Conservation (phyloP, 2,888 invertebrate genomes). For the Cephalotes varians region DNA sequence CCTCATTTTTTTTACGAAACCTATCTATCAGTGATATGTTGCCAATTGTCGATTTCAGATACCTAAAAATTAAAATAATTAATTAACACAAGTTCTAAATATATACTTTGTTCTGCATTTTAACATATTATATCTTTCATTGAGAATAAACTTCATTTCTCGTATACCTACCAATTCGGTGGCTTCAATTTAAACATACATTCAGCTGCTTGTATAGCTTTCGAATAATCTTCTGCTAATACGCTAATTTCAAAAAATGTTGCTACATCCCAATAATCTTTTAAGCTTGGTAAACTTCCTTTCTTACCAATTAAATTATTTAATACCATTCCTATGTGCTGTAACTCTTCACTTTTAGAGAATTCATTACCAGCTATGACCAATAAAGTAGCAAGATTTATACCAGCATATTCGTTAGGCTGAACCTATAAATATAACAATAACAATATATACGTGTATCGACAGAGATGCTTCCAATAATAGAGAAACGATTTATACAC, state of each 20-base stretch:
- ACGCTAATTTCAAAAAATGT: conserved; percentile 99
- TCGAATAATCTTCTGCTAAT: conserved; percentile 97
- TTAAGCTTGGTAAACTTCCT: conserved; percentile 96
- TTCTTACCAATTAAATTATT: conserved; percentile 99
- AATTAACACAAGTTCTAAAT: conserved; percentile 23
- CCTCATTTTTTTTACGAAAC: conserved; percentile 94
- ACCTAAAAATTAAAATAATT: conserved; percentile 86
- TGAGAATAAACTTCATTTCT: background rate
- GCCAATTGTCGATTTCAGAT: conserved; percentile 98
- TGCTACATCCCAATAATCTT: conserved; percentile 99
- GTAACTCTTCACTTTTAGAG: conserved; percentile 95
- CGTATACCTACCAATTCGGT: conserved; percentile 90
- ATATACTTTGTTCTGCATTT: background rate
- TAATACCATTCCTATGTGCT: conserved; percentile 96
- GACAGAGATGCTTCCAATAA: background rate
- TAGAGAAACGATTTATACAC: background rate
- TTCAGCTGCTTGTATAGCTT: conserved; percentile 98
- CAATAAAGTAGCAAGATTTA: conserved; percentile 98
- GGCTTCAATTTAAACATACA: conserved; percentile 97
- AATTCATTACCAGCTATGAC: conserved; percentile 99
- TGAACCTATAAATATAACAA: conserved; percentile 88
- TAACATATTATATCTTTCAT: background rate
- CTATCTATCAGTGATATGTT: conserved; percentile 97
- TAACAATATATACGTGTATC: background rate
- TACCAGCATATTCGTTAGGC: conserved; percentile 99